These are phyloP conservation scores for Cyprinella venusta DNA, from an alignment of 2,797 vertebrate species.

Conservation along the genomic window DNA sequence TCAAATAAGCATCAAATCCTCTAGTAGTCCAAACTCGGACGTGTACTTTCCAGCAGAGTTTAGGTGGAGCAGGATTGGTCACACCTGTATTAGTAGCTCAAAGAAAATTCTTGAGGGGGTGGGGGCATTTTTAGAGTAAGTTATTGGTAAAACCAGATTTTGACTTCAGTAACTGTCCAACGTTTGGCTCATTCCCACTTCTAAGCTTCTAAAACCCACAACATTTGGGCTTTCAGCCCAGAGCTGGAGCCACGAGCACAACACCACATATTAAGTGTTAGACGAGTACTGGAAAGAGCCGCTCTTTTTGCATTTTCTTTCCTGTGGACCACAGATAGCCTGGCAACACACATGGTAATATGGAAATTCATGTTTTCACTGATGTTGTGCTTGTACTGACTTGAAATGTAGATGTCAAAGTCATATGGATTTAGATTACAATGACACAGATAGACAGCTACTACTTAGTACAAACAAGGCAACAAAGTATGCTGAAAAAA, in stretches of 20 bases:
- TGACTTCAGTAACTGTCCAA: slow-evolving; percentile 20
- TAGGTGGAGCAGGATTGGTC: not conserved
- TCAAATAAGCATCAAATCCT: not conserved
- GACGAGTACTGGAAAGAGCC: slow-evolving; percentile 21
- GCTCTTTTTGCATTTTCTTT: slow-evolving; percentile 16
- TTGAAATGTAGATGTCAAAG: slow-evolving; percentile 19
- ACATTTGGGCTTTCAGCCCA: slow-evolving; percentile 9
- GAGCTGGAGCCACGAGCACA: slow-evolving; percentile 19
- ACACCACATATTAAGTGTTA: slow-evolving; percentile 41
- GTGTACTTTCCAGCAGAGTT: not conserved
- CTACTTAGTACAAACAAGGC: not conserved
- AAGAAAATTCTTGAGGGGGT: too few relatives aligned
- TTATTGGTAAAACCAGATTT: slow-evolving; percentile 12
- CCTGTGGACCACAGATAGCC: slow-evolving; percentile 18
- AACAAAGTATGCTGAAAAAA: not conserved
- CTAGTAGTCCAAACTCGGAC: not conserved
- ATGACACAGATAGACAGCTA: not conserved
- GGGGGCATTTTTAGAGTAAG: not conserved
- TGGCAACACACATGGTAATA: slow-evolving; percentile 7
- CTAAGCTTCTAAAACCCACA: slow-evolving; percentile 19
- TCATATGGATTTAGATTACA: not conserved
- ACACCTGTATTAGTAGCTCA: too few relatives aligned
- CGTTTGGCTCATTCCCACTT: slow-evolving; percentile 17
- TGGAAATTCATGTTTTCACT: slow-evolving; percentile 30
- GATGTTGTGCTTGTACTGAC: slow-evolving; percentile 16